These are phyloP conservation scores for Camelus bactrianus DNA, from an alignment of 2,113 vertebrate genomes.

Conservation along the genomic window DNA sequence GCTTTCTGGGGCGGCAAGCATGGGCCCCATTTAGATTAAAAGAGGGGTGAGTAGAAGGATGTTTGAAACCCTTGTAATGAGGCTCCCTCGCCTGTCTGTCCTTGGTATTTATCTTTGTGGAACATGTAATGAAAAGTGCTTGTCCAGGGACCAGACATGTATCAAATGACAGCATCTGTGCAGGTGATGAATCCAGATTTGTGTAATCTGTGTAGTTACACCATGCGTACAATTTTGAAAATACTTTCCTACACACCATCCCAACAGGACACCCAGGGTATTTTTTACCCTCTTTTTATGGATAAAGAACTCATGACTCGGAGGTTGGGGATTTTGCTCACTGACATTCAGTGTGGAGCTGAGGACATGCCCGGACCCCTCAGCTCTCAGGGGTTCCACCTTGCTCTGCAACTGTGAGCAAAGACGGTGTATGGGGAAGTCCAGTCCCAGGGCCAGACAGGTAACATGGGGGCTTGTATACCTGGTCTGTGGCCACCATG, in stretches of 20 bases:
- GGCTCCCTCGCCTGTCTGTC: not conserved
- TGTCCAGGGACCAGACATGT: not conserved
- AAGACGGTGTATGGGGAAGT: not conserved
- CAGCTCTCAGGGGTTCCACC: not conserved
- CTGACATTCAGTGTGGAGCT: too few relatives aligned
- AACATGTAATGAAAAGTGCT: constrained; percentile 20
- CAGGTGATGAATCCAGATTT: not conserved
- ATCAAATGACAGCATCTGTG: constrained; percentile 8
- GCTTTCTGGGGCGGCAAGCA: constrained; percentile 19
- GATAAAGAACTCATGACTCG: not conserved
- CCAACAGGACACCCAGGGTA: not conserved
- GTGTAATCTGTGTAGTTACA: not conserved
- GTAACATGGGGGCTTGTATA: not conserved
- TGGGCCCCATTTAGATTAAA: constrained; percentile 48
- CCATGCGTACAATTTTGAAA: not conserved
- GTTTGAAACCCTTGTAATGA: constrained; percentile 32
- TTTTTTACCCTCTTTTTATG: constrained; percentile 21
- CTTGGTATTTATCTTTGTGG: constrained; percentile 11
- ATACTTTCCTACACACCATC: not conserved
- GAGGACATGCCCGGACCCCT: not conserved
- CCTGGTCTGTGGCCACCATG: not conserved
- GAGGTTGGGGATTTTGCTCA: not conserved
- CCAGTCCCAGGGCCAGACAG: too few relatives aligned
- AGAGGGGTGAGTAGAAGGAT: constrained; percentile 18
- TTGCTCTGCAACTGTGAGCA: not conserved